Evolutionary conservation across 2,797 vertebrate species (phyloP).

Genomic region (Lophotriccus pileatus): DNA sequence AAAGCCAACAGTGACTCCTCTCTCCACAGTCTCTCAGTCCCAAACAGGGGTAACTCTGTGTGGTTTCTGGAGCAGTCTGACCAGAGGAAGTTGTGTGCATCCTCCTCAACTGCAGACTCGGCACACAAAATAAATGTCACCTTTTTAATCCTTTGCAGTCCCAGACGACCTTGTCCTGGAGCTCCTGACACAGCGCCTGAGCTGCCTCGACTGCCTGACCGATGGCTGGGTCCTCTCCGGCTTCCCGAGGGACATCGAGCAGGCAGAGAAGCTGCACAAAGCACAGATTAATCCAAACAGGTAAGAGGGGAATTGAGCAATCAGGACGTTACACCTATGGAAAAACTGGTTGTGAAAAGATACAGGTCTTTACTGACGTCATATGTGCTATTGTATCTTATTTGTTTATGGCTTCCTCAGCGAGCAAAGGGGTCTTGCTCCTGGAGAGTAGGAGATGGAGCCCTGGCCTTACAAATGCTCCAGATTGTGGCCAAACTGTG

Average conservation of each 20-base stretch:
- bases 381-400: background rate
- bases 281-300: conserved; percentile 81
- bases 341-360: background rate
- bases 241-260: conserved; percentile 81
- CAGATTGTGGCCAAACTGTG: conserved; percentile 40
- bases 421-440: background rate
- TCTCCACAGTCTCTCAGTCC: background rate
- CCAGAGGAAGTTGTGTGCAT: background rate
- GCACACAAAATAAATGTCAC: background rate
- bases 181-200: conserved; percentile 78
- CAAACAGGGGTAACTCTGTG: background rate
- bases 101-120: background rate
- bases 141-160: conserved; percentile 70
- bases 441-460: conserved; percentile 22
- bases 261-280: conserved; percentile 76
- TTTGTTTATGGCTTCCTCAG: background rate
- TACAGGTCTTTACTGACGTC: background rate
- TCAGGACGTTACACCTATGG: accelerated
- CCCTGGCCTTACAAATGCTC: conserved; percentile 30
- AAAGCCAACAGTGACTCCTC: background rate
- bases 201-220: conserved; percentile 76
- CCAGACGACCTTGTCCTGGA: conserved; percentile 81
- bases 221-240: conserved; percentile 88
- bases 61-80: background rate
- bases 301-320: conserved; percentile 56